A percentile compares a stretch with the other conserved stretches of the same genome.
phyloP scores from a whole-genome alignment of 2,888 invertebrate species.

The Melieria picta region DNA sequence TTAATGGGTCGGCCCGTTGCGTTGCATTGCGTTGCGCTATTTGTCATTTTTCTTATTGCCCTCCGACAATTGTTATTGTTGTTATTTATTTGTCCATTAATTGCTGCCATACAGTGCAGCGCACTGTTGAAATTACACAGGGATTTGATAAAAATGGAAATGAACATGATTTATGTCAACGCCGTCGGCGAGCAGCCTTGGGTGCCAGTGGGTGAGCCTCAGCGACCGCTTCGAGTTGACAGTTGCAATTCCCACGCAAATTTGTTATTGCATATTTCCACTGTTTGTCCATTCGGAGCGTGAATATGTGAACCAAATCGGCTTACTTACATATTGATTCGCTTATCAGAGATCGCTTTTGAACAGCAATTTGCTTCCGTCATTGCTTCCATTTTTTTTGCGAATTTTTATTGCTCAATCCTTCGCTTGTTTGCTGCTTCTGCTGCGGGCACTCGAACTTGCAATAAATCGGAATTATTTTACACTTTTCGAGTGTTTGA shows the following conservation, averaged over 20 bases:
- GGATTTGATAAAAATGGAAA: background rate
- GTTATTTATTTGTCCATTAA: constrained; percentile 26
- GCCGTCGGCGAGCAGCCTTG: no score
- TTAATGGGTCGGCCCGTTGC: constrained; percentile 6
- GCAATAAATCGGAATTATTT: no score
- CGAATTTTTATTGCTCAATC: no score
- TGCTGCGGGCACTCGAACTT: no score
- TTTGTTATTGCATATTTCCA: constrained; percentile 11
- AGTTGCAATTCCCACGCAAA: constrained; percentile 33
- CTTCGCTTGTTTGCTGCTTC: no score
- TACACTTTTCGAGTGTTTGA: no score
- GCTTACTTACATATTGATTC: no score
- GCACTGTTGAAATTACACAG: constrained; percentile 12
- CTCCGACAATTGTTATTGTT: background rate
- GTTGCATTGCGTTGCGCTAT: constrained; percentile 1
- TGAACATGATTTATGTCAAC: background rate
- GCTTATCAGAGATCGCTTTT: no score
- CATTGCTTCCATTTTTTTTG: no score
- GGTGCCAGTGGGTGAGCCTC: background rate
- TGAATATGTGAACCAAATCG: no score
- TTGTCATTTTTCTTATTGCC: background rate
- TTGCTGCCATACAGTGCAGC: constrained; percentile 25
- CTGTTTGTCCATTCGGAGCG: no score
- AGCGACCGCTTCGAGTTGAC: background rate
- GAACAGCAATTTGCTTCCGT: no score